These are phyloP conservation scores for Drosophila kanekoi DNA, from an alignment of 2,888 invertebrate genomes.

Conservation along the genomic window DNA sequence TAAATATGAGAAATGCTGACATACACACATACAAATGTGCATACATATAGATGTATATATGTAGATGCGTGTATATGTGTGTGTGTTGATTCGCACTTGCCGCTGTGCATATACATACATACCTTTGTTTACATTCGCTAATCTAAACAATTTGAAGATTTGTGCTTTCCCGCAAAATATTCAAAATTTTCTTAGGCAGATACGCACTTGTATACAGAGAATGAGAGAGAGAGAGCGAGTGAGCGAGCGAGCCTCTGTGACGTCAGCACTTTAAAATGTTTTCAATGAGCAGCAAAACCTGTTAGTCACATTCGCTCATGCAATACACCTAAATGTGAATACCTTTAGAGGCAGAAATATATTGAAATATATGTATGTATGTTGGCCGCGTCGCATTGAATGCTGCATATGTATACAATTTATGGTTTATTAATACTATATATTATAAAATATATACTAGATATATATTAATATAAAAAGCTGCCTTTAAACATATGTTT, in stretches of 20 bases:
- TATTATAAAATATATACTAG: no score
- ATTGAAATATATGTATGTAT: background rate
- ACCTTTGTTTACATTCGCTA: background rate
- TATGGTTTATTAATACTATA: background rate
- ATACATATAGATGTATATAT: background rate
- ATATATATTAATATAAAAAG: no score
- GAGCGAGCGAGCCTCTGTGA: background rate
- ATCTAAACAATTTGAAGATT: slow-evolving; percentile 2
- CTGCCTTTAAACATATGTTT: no score
- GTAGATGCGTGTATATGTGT: background rate
- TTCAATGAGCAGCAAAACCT: slow-evolving; percentile 1
- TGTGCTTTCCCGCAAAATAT: slow-evolving; percentile 6
- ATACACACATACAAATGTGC: background rate
- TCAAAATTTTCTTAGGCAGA: background rate
- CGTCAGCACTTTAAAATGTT: slow-evolving; percentile 1
- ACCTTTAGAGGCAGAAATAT: background rate
- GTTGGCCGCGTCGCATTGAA: background rate
- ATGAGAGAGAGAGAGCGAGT: no score
- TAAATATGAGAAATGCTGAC: slow-evolving; percentile 12
- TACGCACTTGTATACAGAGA: no score
- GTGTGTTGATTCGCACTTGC: background rate
- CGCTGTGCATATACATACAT: background rate
- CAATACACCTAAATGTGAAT: background rate
- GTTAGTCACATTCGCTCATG: background rate
- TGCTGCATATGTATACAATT: background rate